Evolutionary conservation across 64 coral and sea anemone species (phyloP).

Genomic region (Montipora sp.): DNA sequence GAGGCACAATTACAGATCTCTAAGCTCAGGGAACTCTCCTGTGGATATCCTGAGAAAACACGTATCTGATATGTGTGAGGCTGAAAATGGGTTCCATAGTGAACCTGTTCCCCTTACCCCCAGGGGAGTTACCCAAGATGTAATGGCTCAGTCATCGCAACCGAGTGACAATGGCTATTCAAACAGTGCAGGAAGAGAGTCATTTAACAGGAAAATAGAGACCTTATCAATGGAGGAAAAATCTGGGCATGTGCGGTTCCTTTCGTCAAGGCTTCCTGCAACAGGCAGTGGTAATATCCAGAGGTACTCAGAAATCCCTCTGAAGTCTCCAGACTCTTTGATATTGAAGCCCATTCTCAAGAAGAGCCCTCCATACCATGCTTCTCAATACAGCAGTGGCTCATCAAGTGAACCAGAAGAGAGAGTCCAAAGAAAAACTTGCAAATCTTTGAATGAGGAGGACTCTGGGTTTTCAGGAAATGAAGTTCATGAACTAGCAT

Average conservation of each 20-base stretch:
- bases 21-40: not conserved
- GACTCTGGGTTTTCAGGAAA: not conserved
- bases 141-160: not conserved
- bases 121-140: not conserved
- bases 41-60: slow-evolving; percentile 1
- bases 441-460: not conserved
- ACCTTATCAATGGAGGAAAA: slow-evolving; percentile 82
- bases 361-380: slow-evolving; percentile 19
- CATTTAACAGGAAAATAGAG: not conserved
- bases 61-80: not conserved
- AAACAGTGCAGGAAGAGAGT: not conserved
- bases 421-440: not conserved
- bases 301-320: not conserved
- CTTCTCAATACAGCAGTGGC: not conserved
- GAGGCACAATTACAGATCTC: not conserved
- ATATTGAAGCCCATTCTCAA: slow-evolving; percentile 92
- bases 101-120: slow-evolving; percentile 1
- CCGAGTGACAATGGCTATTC: not conserved
- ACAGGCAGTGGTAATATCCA: slow-evolving; percentile 66
- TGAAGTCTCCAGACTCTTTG: not conserved
- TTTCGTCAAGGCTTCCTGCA: slow-evolving; percentile 91
- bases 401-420: slow-evolving; percentile 70
- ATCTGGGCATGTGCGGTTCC: slow-evolving; percentile 80
- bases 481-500: not conserved
- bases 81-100: not conserved